Percentiles rank a stretch among this genome's conserved stretches.
Evolutionary conservation across 1,140 invertebrate species (phyloP).

Genomic region (Drosophila sechellia): DNA sequence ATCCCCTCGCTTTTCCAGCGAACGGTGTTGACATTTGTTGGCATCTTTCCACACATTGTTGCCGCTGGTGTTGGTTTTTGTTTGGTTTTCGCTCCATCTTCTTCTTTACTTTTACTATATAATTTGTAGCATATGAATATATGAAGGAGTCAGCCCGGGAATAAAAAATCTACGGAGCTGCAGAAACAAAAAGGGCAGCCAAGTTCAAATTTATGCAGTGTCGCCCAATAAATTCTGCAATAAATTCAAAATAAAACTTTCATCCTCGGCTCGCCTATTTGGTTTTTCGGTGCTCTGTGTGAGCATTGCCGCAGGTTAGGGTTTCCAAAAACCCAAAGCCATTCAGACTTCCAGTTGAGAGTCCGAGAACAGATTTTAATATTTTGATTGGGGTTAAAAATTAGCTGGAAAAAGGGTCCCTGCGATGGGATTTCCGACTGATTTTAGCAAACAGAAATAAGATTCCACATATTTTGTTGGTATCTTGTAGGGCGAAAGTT

Average conservation of each 20-base stretch:
- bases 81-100: conserved; percentile 74
- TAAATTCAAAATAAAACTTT: conserved; percentile 83
- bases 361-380: conserved; percentile 5
- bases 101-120: conserved; percentile 82
- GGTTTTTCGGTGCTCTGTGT: conserved; percentile 28
- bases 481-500: not conserved
- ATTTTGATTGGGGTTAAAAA: conserved; percentile 22
- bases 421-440: not conserved
- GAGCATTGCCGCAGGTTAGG: conserved; percentile 30
- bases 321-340: conserved; percentile 5
- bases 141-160: conserved; percentile 42
- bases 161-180: conserved; percentile 9
- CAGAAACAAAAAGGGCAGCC: conserved; percentile 50
- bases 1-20: conserved; percentile 17
- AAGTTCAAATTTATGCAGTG: conserved; percentile 83
- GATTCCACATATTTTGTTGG: not conserved
- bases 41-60: conserved; percentile 81
- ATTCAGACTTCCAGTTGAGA: conserved; percentile 4
- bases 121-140: conserved; percentile 84
- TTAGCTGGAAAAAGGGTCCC: conserved; percentile 3
- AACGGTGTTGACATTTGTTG: conserved; percentile 78
- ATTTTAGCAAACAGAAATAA: not conserved
- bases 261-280: conserved; percentile 66
- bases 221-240: conserved; percentile 81
- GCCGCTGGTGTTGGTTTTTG: conserved; percentile 78